These are phyloP conservation scores for Drosophila cracens DNA, from an alignment of 2,888 invertebrate genomes.

Conservation along the genomic window DNA sequence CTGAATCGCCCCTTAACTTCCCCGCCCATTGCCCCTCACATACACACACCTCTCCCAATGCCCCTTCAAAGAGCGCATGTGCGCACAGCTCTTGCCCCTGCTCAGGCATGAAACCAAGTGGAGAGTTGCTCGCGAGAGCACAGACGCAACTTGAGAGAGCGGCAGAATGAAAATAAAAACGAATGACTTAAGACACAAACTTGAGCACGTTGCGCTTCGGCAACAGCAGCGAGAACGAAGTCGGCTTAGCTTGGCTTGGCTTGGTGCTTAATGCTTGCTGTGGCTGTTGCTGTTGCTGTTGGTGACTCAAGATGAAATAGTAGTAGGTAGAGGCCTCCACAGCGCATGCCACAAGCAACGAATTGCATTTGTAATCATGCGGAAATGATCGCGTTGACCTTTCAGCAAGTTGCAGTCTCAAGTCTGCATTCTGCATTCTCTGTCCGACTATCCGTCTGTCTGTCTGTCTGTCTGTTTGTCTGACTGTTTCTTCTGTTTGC, in stretches of 20 bases:
- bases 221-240: conserved; percentile 26
- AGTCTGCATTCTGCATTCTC: conserved; percentile 46
- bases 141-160: conserved; percentile 12
- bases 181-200: conserved; percentile 58
- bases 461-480: conserved; percentile 11
- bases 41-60: conserved; percentile 27
- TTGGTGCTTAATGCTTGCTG: conserved; percentile 4
- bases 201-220: conserved; percentile 26
- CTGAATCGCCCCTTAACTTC: conserved; percentile 54
- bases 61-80: conserved; percentile 49
- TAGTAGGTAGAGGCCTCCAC: conserved; percentile 31
- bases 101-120: conserved; percentile 41
- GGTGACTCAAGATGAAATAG: conserved; percentile 51
- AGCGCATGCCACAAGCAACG: conserved; percentile 52
- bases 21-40: conserved; percentile 47
- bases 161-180: conserved; percentile 12
- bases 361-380: conserved; percentile 82
- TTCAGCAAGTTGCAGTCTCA: conserved; percentile 75
- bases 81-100: conserved; percentile 45
- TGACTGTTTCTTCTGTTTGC: conserved; percentile 19
- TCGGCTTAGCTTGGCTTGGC: neutral
- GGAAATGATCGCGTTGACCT: conserved; percentile 84
- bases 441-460: conserved; percentile 6
- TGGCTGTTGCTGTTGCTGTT: conserved; percentile 1
- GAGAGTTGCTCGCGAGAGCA: conserved; percentile 50